Percentiles rank a stretch among this genome's conserved stretches.
phyloP scores from a whole-genome alignment of 2,113 vertebrate genomes.

The Fregata magnificens region DNA sequence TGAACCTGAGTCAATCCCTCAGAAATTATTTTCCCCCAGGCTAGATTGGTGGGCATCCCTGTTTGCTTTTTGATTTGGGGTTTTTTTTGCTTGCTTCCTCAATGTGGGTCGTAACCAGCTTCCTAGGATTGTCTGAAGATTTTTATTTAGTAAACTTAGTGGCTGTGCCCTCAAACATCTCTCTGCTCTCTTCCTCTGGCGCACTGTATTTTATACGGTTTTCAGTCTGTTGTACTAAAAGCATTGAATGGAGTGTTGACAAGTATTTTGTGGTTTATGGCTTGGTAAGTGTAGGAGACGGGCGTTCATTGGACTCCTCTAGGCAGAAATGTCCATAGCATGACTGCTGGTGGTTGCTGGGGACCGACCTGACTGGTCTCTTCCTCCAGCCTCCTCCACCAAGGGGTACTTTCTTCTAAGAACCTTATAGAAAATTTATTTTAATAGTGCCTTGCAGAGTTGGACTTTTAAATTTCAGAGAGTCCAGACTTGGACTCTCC shows the following conservation, averaged over 20 bases:
- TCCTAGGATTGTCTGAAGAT: neutral
- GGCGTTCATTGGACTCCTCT: neutral
- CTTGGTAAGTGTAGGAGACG: neutral
- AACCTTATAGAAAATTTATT: neutral
- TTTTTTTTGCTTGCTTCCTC: neutral
- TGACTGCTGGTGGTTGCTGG: neutral
- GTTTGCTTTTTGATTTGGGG: neutral
- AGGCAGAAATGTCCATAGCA: neutral
- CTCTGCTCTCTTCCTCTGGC: neutral
- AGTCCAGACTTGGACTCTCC: no score
- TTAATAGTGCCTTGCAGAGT: neutral
- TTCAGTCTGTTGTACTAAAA: neutral
- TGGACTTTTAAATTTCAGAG: neutral
- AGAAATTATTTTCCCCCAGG: neutral
- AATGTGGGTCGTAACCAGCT: fast-evolving
- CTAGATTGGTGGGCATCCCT: neutral
- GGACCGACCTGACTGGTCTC: neutral
- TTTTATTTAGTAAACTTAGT: neutral
- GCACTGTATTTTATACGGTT: neutral
- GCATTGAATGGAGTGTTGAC: neutral
- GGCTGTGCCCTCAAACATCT: neutral
- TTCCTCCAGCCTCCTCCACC: neutral
- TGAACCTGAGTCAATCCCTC: neutral
- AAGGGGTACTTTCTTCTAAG: neutral
- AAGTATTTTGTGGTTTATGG: neutral